Base-by-base conservation (phyloP, 2,888 invertebrate genomes). In the Hoplodrina blanda region DNA sequence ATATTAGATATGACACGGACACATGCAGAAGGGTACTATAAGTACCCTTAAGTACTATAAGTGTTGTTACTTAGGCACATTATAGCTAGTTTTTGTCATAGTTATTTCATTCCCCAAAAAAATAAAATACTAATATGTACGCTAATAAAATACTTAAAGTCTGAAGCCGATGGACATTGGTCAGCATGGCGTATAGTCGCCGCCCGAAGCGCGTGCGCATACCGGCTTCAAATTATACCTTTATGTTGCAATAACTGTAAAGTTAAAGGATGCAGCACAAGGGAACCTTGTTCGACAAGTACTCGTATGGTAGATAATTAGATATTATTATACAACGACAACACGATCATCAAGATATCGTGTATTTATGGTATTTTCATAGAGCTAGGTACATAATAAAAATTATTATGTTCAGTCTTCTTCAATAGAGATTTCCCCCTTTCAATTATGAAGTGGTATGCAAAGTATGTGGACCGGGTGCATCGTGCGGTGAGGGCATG, bases 191-290 rank as follows among this genome's bases (percentile, higher is more conserved):
- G 46, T 17, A 17, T 2, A 46, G 17, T 57, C 13, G 41, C 15
- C 30, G 62, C 52, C 52, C 54, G 30, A 33, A 52, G 54, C 65
- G 79, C 79, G 33, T 11, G 62, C 74, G 66, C 78, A 61, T 50
- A 30, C 52, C 46, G 56, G 63, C 57, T 53, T 65, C 62, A 25
- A 49, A 63, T 73, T 60, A 68, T 13, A 41, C 41, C 41, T 46
- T 1, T 15, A 11, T 44, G 15, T 15, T 68, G 55, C 41, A 68
- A 65, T 53, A 69, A 60, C 79, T 37, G 50, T 62, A 55, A 63
- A 62, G n/a, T 53, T 65, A 66, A 53, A 63, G 52, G 71, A 76
- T 52, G 62, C 62, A 53, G 50, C 55, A 20, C 49, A 33, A 50
- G 25, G 44, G 44, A 50, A 61, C 46, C 44, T 61, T 73, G 73